A percentile compares a stretch with the other conserved stretches of the same genome.
Evolutionary conservation across 2,888 invertebrate species (phyloP).

Genomic region (Neelides folsomi): DNA sequence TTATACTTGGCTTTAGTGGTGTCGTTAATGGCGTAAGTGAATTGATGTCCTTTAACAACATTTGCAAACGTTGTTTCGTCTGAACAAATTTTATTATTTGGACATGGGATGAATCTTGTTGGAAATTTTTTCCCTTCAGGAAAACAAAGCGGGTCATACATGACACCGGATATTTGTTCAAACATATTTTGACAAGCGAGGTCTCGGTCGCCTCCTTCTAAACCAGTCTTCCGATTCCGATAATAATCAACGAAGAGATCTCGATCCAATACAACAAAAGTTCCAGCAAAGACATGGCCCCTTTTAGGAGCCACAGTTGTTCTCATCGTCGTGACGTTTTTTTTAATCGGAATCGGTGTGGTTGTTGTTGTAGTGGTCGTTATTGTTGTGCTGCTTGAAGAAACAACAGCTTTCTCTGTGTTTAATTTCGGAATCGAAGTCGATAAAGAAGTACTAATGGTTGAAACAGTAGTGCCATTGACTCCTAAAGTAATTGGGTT

Average conservation of each 20-base stretch:
- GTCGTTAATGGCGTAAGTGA: slow-evolving; percentile 85
- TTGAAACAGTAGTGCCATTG: not conserved
- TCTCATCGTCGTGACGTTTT: too few relatives aligned
- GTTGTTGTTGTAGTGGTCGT: slow-evolving; percentile 11
- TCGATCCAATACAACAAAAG: slow-evolving; percentile 80
- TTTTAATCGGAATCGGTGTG: slow-evolving; percentile 1
- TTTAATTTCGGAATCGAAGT: not conserved
- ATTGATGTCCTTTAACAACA: slow-evolving; percentile 77
- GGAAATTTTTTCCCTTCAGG: slow-evolving; percentile 61
- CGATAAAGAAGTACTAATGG: not conserved
- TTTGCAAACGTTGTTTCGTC: slow-evolving; percentile 67
- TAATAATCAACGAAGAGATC: slow-evolving; percentile 80
- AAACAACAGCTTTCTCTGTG: not conserved
- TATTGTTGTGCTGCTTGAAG: slow-evolving; percentile 6
- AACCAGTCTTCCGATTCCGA: slow-evolving; percentile 52
- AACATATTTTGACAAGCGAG: slow-evolving; percentile 77
- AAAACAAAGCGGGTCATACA: slow-evolving; percentile 74
- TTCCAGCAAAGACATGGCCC: slow-evolving; percentile 44
- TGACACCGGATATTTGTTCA: slow-evolving; percentile 60
- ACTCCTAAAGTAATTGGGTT: not conserved
- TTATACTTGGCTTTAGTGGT: slow-evolving; percentile 70
- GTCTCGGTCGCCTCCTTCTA: slow-evolving; percentile 45
- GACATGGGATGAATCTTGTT: slow-evolving; percentile 73
- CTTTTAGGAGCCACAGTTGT: too few relatives aligned
- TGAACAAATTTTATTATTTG: slow-evolving; percentile 55